Evolutionary conservation across 2,113 vertebrate species (phyloP).

Genomic region (Manacus vitellinus): DNA sequence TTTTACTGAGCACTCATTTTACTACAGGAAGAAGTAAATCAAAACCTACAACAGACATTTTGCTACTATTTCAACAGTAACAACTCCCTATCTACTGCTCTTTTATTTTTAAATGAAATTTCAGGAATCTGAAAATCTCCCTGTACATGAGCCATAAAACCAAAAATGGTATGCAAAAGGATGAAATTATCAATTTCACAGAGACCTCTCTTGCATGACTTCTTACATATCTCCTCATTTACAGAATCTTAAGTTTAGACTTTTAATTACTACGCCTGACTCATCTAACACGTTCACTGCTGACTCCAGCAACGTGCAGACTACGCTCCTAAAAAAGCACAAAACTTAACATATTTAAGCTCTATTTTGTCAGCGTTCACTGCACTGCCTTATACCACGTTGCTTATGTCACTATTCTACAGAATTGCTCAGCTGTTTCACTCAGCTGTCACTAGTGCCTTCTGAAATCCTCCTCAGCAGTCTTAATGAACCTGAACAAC

Average conservation of each 20-base stretch:
- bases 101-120: not conserved
- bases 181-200: not conserved
- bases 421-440: constrained; percentile 24
- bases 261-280: not conserved
- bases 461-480: not conserved
- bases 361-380: not conserved
- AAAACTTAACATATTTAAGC: not conserved
- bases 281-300: not conserved
- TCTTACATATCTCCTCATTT: not conserved
- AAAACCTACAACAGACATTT: not conserved
- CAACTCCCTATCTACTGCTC: not conserved
- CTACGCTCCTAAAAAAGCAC: not conserved
- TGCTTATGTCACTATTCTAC: not conserved
- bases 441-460: not conserved
- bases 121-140: not conserved
- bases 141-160: not conserved
- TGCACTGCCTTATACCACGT: not conserved
- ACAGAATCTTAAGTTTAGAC: not conserved
- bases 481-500: constrained; percentile 23
- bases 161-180: not conserved
- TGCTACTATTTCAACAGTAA: not conserved
- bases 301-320: not conserved
- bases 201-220: not conserved
- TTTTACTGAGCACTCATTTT: not conserved
- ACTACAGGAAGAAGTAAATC: not conserved